phyloP scores from a whole-genome alignment of 2,113 vertebrate genomes.

The Datnioides undecimradiatus region DNA sequence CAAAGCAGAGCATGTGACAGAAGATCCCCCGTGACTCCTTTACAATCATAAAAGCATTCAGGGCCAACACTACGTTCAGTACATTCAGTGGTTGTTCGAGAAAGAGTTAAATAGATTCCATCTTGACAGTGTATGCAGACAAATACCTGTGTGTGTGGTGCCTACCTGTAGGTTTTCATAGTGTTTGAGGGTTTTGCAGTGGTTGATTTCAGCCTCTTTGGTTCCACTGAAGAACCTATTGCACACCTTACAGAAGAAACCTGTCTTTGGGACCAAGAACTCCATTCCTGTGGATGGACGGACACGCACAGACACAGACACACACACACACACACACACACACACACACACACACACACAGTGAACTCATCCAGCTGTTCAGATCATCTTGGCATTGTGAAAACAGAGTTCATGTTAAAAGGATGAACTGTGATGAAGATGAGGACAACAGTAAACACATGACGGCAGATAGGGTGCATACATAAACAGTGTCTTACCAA shows the following conservation, averaged over 20 bases:
- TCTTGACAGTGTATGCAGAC: background rate
- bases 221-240: slow-evolving; percentile 74
- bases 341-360: background rate
- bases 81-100: too few species aligned
- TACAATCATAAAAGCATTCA: too few species aligned
- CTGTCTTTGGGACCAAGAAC: slow-evolving; percentile 76
- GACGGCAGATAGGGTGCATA: background rate
- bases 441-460: background rate
- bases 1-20: too few species aligned
- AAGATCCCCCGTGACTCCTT: too few species aligned
- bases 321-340: background rate
- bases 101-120: background rate
- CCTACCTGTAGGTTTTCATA: slow-evolving; percentile 75
- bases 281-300: slow-evolving; percentile 77
- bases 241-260: slow-evolving; percentile 81
- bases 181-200: slow-evolving; percentile 78
- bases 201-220: slow-evolving; percentile 66
- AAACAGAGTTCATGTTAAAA: background rate
- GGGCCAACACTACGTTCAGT: too few species aligned
- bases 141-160: background rate
- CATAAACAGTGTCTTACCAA: slow-evolving; percentile 60
- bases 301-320: background rate
- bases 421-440: too few species aligned
- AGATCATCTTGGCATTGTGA: background rate
- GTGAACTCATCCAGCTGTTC: background rate